Percentiles rank a stretch among this genome's conserved stretches.
Conservation (phyloP, 2,113 vertebrate species). For the Vidua macroura region DNA sequence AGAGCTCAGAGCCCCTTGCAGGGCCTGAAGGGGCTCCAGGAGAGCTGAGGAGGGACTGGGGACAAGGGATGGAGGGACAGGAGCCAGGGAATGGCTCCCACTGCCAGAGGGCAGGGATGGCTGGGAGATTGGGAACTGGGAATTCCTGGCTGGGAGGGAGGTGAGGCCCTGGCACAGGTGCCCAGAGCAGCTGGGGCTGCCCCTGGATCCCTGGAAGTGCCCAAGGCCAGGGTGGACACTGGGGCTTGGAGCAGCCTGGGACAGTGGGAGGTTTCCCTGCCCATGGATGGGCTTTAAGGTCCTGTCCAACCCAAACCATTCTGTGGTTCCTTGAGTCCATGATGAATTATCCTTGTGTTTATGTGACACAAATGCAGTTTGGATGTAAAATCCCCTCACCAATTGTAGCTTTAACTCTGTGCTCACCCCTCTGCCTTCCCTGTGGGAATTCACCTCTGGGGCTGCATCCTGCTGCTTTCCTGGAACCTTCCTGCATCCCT, state of each 20-base stretch:
- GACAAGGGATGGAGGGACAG: not conserved
- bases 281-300: not conserved
- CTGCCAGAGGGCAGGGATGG: not conserved
- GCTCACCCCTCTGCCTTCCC: not conserved
- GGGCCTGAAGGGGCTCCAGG: not conserved
- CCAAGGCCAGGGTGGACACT: not conserved
- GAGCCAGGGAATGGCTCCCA: not conserved
- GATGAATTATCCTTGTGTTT: not conserved
- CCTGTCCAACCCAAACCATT: not conserved
- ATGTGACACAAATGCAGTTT: not conserved
- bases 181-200: not conserved
- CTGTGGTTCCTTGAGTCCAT: not conserved
- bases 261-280: not conserved
- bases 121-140: not conserved
- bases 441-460: not conserved
- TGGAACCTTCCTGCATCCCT: not conserved
- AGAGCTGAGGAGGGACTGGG: not conserved
- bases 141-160: not conserved
- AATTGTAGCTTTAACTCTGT: not conserved
- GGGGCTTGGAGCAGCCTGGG: not conserved
- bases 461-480: not conserved
- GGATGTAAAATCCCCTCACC: not conserved
- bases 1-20: not conserved
- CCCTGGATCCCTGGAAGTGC: not conserved
- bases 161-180: fast-evolving